Percentiles rank a stretch among this genome's conserved stretches.
phyloP scores from a whole-genome alignment of 2,797 vertebrate species.

The Enteromius radiatus region DNA sequence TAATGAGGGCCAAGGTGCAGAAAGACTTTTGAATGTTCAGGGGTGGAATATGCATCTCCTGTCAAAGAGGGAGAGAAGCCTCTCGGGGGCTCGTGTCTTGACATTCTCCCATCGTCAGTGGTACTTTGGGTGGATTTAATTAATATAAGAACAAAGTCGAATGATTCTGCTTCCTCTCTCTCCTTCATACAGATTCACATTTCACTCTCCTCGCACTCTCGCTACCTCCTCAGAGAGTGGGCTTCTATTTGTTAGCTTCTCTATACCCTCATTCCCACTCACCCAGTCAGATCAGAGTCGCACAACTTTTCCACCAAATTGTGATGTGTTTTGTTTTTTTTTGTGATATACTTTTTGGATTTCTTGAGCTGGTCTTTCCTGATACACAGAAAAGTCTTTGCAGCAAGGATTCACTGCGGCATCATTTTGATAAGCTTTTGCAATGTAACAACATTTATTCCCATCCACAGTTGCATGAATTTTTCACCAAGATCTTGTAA shows the following conservation, averaged over 20 bases:
- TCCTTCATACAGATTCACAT: neutral
- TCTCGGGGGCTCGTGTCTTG: slow-evolving; percentile 33
- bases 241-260: slow-evolving; percentile 13
- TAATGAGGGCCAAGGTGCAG: slow-evolving; percentile 48
- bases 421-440: too few species aligned
- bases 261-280: neutral
- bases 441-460: too few species aligned
- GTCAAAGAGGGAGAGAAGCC: slow-evolving; percentile 36
- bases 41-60: slow-evolving; percentile 29
- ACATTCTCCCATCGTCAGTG: slow-evolving; percentile 32
- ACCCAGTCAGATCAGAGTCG: slow-evolving; percentile 8
- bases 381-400: too few species aligned
- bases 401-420: too few species aligned
- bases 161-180: slow-evolving; percentile 19
- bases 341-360: neutral
- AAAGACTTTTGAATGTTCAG: slow-evolving; percentile 44
- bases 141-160: slow-evolving; percentile 47
- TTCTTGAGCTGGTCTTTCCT: slow-evolving; percentile 14
- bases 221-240: slow-evolving; percentile 11
- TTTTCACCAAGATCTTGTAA: too few species aligned
- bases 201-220: neutral
- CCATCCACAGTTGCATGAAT: too few species aligned
- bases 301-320: neutral
- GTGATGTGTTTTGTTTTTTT: neutral
- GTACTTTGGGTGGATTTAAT: slow-evolving; percentile 47